These are phyloP conservation scores for Protomyctophum bolini DNA, from an alignment of 2,113 vertebrate species.

Conservation along the genomic window DNA sequence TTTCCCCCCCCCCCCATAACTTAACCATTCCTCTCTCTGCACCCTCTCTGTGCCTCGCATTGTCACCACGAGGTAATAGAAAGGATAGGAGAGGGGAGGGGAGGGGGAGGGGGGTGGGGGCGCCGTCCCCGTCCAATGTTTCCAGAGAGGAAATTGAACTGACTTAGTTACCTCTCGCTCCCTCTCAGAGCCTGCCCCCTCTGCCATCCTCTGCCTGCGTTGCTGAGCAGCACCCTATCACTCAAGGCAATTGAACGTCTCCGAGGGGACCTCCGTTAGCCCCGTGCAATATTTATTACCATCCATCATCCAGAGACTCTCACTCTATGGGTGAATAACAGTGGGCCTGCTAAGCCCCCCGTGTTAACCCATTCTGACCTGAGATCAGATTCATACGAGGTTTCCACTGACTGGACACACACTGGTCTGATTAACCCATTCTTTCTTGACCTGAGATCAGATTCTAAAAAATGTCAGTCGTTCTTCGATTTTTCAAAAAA, in stretches of 20 bases:
- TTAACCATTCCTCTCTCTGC: neutral
- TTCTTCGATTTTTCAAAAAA: no score
- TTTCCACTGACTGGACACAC: no score
- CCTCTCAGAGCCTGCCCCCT: constrained; percentile 57
- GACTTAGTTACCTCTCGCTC: constrained; percentile 53
- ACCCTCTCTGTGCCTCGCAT: neutral
- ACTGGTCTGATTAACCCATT: no score
- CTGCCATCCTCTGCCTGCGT: constrained; percentile 60
- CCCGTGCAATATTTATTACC: constrained; percentile 75
- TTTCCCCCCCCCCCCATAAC: neutral
- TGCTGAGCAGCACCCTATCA: constrained; percentile 69
- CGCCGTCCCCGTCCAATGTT: constrained; percentile 14
- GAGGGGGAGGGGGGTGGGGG: neutral
- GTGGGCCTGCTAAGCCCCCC: constrained; percentile 66
- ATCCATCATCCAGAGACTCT: constrained; percentile 65
- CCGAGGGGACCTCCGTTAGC: constrained; percentile 74
- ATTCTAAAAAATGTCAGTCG: no score
- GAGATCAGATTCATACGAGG: no score
- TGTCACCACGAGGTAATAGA: constrained; percentile 32
- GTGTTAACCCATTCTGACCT: constrained; percentile 8
- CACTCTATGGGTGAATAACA: constrained; percentile 62
- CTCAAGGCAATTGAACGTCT: constrained; percentile 73
- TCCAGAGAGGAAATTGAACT: constrained; percentile 61
- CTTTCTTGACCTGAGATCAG: no score
- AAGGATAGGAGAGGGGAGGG: constrained; percentile 20